Evolutionary conservation across 2,888 invertebrate species (phyloP).

Genomic region (Microctonus aethiopoides): DNA sequence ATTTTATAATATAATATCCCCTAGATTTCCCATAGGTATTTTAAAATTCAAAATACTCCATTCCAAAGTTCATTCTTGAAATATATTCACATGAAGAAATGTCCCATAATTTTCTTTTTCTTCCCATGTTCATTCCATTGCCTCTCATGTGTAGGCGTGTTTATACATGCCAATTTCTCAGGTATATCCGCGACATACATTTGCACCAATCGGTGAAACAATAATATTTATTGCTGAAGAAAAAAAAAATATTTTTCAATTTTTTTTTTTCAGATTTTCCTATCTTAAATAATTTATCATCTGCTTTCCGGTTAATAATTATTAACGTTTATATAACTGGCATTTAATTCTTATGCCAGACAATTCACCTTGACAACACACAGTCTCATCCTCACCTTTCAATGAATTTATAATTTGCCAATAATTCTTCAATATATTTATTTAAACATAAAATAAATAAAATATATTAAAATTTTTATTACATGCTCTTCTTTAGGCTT

Average conservation of each 20-base stretch:
- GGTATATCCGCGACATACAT: conserved; percentile 4
- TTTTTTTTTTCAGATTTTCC: not conserved
- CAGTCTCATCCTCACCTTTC: conserved; percentile 33
- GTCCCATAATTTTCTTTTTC: not conserved
- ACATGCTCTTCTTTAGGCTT: no score
- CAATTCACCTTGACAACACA: conserved; percentile 25
- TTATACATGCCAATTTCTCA: conserved; percentile 12
- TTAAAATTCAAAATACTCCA: not conserved
- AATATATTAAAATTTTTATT: no score
- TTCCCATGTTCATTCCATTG: not conserved
- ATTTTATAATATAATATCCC: no score
- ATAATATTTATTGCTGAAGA: not conserved
- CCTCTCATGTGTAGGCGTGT: conserved; percentile 8
- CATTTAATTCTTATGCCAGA: conserved; percentile 25
- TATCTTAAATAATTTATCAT: not conserved
- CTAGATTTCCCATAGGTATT: no score
- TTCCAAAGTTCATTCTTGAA: not conserved
- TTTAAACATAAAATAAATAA: no score
- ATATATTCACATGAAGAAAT: not conserved
- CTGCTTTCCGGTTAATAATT: conserved; percentile 12
- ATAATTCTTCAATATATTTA: no score
- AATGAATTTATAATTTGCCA: conserved; percentile 30
- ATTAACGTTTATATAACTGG: conserved; percentile 19
- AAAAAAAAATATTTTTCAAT: not conserved
- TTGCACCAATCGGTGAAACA: not conserved